phyloP scores from a whole-genome alignment of 2,113 vertebrate genomes.

The Stegastes partitus region DNA sequence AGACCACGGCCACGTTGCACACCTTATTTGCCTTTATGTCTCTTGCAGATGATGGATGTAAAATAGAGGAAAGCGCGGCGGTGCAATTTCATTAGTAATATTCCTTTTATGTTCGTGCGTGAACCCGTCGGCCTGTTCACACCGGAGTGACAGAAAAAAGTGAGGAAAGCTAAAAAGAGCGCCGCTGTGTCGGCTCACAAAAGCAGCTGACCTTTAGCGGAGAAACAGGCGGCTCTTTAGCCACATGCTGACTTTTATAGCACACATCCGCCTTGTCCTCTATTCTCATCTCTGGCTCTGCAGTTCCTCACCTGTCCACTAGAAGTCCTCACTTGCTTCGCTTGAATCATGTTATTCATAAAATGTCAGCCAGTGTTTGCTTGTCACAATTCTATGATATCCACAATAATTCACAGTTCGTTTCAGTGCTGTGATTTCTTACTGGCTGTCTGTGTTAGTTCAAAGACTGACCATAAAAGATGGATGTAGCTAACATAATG shows the following conservation, averaged over 20 bases:
- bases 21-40: too few relatives aligned
- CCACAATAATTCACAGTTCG: too few relatives aligned
- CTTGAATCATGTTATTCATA: too few relatives aligned
- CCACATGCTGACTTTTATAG: neutral
- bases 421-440: too few relatives aligned
- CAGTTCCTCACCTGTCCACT: conserved; percentile 6
- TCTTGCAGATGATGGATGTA: neutral
- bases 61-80: neutral
- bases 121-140: neutral
- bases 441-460: too few relatives aligned
- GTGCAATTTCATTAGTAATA: neutral
- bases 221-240: neutral
- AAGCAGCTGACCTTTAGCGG: conserved; percentile 9
- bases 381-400: too few relatives aligned
- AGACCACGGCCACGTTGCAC: neutral
- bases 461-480: too few relatives aligned
- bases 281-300: neutral
- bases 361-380: too few relatives aligned
- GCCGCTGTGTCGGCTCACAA: neutral
- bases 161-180: conserved; percentile 3
- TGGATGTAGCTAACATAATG: too few relatives aligned
- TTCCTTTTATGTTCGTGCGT: conserved; percentile 14
- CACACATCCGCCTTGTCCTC: neutral
- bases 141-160: neutral
- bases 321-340: conserved; percentile 1